Conservation (phyloP, 2,888 invertebrate genomes). For the Hymenopus coronatus region DNA sequence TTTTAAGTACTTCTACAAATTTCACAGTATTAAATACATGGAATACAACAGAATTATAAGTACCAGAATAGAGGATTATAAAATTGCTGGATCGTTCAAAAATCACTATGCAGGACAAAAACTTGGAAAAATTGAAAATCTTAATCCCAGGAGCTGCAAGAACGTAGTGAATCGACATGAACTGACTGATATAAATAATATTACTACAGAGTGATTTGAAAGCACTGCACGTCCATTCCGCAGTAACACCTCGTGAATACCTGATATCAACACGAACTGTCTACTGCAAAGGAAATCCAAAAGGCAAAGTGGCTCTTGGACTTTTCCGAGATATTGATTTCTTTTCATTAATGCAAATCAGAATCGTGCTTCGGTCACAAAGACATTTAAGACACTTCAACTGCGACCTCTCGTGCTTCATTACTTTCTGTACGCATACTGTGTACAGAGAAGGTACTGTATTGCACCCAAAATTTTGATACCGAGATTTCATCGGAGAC, state of each 20-base stretch:
- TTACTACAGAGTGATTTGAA: not conserved
- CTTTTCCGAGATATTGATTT: not conserved
- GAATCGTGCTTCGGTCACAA: not conserved
- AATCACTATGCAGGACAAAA: no score
- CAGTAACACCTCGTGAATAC: not conserved
- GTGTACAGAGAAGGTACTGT: no score
- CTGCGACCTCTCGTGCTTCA: no score
- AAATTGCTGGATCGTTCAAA: no score
- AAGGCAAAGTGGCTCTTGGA: not conserved
- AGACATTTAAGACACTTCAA: not conserved
- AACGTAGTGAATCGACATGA: not conserved
- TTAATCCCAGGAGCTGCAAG: not conserved
- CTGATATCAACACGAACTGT: not conserved
- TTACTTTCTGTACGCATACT: no score
- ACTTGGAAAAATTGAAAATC: no score
- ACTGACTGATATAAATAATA: not conserved
- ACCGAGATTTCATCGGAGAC: no score
- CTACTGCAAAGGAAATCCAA: not conserved
- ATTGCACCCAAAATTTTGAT: no score
- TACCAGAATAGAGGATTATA: no score
- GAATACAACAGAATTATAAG: no score
- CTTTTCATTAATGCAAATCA: not conserved
- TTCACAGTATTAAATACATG: no score
- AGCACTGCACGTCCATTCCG: not conserved
- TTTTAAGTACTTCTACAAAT: no score